phyloP scores from a whole-genome alignment of 1,140 invertebrate genomes.

The Schlechtendalia chinensis region DNA sequence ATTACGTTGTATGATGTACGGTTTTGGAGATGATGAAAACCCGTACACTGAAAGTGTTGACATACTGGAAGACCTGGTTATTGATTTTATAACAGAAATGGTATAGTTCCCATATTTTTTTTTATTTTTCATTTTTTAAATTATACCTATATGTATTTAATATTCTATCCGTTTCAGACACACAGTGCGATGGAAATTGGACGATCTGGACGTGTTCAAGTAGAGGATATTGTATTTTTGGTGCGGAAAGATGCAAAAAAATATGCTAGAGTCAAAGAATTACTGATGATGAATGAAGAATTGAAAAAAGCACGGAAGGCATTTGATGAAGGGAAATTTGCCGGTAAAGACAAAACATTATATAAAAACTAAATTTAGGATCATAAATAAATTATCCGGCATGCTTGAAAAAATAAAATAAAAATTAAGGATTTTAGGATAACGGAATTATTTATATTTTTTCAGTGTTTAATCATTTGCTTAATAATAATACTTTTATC shows the following conservation, averaged over 20 bases:
- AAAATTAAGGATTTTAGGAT: no score
- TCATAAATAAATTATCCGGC: no score
- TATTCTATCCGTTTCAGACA: slow-evolving; percentile 62
- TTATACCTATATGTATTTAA: neutral
- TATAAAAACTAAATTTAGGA: no score
- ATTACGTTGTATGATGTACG: slow-evolving; percentile 98
- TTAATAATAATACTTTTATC: neutral
- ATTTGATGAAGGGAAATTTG: slow-evolving; percentile 99
- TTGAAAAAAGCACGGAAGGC: slow-evolving; percentile 97
- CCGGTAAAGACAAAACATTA: slow-evolving; percentile 54
- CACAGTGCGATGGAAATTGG: slow-evolving; percentile 94
- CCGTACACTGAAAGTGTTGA: slow-evolving; percentile 99
- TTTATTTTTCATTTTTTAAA: neutral
- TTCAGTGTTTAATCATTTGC: no score
- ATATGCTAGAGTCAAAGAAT: slow-evolving; percentile 96
- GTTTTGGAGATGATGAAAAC: slow-evolving; percentile 99
- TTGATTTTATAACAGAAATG: slow-evolving; percentile 97
- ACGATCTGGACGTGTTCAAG: slow-evolving; percentile 87
- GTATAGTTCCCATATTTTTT: slow-evolving; percentile 57
- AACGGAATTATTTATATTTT: no score
- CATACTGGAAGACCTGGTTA: slow-evolving; percentile 93
- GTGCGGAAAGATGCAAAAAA: slow-evolving; percentile 96
- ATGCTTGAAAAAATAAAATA: no score
- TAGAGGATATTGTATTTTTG: slow-evolving; percentile 97
- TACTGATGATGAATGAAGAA: slow-evolving; percentile 98